Percentiles rank a stretch among this genome's conserved stretches.
Conservation (phyloP, 92 coral and sea anemone genomes). For the Epizoanthus ramosus region DNA sequence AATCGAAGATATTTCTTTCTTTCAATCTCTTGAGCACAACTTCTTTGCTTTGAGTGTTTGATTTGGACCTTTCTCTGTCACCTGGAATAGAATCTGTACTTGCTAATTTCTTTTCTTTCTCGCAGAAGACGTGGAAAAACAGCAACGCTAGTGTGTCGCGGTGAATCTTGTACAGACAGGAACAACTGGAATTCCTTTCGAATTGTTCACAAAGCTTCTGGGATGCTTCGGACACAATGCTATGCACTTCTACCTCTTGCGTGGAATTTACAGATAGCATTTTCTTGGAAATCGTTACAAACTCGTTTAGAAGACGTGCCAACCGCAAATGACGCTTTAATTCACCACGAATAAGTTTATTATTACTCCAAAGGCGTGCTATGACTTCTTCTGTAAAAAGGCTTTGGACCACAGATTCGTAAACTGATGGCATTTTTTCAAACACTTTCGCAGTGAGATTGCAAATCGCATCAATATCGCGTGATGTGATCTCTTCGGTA, state of each 20-base stretch:
- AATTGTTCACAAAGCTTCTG: constrained; percentile 30
- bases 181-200: neutral
- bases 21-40: neutral
- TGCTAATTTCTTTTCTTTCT: constrained; percentile 3
- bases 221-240: constrained; percentile 47
- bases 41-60: neutral
- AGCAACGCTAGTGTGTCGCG: constrained; percentile 36
- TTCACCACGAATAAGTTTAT: constrained; percentile 5
- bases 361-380: neutral
- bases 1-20: neutral
- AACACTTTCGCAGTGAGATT: constrained; percentile 43
- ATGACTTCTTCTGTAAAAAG: constrained; percentile 50
- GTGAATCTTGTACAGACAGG: constrained; percentile 47
- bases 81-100: neutral
- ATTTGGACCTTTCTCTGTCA: too few species aligned
- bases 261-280: constrained; percentile 19
- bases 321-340: constrained; percentile 51
- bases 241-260: constrained; percentile 25
- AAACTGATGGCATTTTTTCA: constrained; percentile 29
- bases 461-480: constrained; percentile 65
- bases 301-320: constrained; percentile 67
- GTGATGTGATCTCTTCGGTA: constrained; percentile 42
- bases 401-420: constrained; percentile 33
- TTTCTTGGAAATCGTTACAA: constrained; percentile 31
- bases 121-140: constrained; percentile 44